Base-by-base conservation (phyloP, 2,888 invertebrate species). In the Noctua pronuba region DNA sequence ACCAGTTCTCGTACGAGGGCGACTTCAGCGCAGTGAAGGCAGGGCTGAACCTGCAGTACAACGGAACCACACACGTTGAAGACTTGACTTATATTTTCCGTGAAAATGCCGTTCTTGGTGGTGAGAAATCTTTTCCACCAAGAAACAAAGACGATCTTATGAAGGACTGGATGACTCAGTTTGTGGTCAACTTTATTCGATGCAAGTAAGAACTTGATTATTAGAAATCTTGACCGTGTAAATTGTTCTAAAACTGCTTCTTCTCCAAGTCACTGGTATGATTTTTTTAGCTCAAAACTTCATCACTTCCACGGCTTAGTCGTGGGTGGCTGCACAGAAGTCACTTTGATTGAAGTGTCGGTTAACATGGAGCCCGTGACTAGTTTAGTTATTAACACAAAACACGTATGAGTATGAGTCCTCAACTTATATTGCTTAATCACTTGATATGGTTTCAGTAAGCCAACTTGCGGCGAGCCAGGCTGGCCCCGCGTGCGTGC, bases 51-150 rank as follows among this genome's bases (percentile, higher is more conserved):
- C 46, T 88, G n/a, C 68, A 94, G 64, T 88, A 95, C 24, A 91
- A 93, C 5, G 96, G 96, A 38, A 73, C 78, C 0, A 77, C 85
- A 8, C 97, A 97, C 74, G 94, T 95, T 11, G 97, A 97, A 83
- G 97, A 97, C 85, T 87, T 97, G 88, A 94, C 95, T 1, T 95
- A 95, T 70, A 85, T 97, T 4, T 97, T 97, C 69, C 83, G 88
- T 24, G 79, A 82, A 3, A 91, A 91, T 79, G 87, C 89, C 2
- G 64, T 90, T 52, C 81, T 89, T 13, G 86, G 82, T 4, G 44
- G 82, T 10, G 65, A 79, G 7, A 75, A 75, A 11, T 72, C 80
- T 7, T 79, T 82, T 46, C 84, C 86, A 13, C 71, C 77, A n/a
- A 74, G 5, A 7, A 74, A 58, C 44, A 77, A 38, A 24, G 90